Evolutionary conservation across 2,888 invertebrate species (phyloP).

Genomic region (Lydus trimaculatus): DNA sequence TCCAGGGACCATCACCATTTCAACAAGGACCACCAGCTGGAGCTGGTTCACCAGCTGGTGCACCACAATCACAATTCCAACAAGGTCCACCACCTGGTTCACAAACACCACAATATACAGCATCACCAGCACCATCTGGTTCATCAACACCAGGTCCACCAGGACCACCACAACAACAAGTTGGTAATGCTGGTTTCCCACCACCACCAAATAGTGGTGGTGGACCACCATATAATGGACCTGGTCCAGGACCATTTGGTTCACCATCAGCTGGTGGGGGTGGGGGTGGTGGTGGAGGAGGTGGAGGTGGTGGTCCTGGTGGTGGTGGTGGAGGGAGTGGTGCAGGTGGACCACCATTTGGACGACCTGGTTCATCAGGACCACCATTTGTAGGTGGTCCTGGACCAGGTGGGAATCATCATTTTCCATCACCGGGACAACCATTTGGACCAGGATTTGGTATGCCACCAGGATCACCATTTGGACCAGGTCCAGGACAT

Average conservation of each 20-base stretch:
- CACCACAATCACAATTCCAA: constrained; percentile 72
- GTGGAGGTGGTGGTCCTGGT: constrained; percentile 56
- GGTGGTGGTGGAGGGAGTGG: background rate
- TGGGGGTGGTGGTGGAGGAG: background rate
- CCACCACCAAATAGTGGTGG: constrained; percentile 66
- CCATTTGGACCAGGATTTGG: constrained; percentile 71
- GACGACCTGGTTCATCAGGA: constrained; percentile 71
- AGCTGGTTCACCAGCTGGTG: constrained; percentile 78
- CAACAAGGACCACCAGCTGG: constrained; percentile 73
- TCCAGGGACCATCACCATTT: constrained; percentile 66
- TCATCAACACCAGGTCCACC: constrained; percentile 80
- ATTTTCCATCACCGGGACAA: constrained; percentile 70
- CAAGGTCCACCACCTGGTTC: constrained; percentile 76
- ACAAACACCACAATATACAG: constrained; percentile 83
- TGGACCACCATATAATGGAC: constrained; percentile 72
- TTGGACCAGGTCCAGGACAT: constrained; percentile 70
- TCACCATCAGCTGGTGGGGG: constrained; percentile 67
- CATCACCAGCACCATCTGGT: constrained; percentile 84
- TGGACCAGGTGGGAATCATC: constrained; percentile 72
- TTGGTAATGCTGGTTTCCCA: constrained; percentile 64
- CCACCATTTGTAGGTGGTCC: constrained; percentile 73
- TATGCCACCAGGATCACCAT: constrained; percentile 75
- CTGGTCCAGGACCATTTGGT: constrained; percentile 71
- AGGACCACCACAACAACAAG: constrained; percentile 66
- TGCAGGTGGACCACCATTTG: constrained; percentile 64